Percentiles rank a stretch among this genome's conserved stretches.
These are phyloP conservation scores for Drosophila cognata DNA, from an alignment of 2,888 invertebrate genomes.

Conservation along the genomic window DNA sequence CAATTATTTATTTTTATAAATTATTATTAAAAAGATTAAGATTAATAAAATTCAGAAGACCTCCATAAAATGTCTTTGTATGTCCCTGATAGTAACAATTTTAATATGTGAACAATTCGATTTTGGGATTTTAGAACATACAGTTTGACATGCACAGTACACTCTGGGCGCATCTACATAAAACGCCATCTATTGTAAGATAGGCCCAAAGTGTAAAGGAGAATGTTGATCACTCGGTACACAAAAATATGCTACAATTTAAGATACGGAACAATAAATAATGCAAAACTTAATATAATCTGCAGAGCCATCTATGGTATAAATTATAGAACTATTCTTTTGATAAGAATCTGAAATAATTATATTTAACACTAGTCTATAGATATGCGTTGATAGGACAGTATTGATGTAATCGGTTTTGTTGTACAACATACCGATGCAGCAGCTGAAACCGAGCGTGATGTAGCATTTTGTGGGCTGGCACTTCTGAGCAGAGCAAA, in stretches of 20 bases:
- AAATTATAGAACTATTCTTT: background rate
- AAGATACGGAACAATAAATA: background rate
- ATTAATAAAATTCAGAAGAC: background rate
- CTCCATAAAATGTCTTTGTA: fast-evolving
- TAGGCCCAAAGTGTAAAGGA: background rate
- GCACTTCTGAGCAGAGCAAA: slow-evolving; percentile 30
- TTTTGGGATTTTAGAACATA: background rate
- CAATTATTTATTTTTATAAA: background rate
- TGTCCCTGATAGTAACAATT: background rate
- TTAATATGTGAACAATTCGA: no score
- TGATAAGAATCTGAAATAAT: background rate
- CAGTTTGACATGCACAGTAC: slow-evolving; percentile 5
- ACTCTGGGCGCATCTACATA: no score
- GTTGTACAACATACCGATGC: background rate
- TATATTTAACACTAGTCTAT: background rate
- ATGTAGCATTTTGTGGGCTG: slow-evolving; percentile 41
- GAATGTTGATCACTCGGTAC: background rate
- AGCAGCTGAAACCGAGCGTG: slow-evolving; percentile 56
- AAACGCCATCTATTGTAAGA: slow-evolving; percentile 25
- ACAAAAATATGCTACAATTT: slow-evolving; percentile 30
- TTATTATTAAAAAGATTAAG: background rate
- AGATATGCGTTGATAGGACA: background rate
- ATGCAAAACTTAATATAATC: background rate
- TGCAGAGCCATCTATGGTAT: background rate
- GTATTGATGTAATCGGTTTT: background rate